A percentile compares a stretch with the other conserved stretches of the same genome.
phyloP scores from a whole-genome alignment of 1,140 invertebrate genomes.

The Caenorhabditis latens region DNA sequence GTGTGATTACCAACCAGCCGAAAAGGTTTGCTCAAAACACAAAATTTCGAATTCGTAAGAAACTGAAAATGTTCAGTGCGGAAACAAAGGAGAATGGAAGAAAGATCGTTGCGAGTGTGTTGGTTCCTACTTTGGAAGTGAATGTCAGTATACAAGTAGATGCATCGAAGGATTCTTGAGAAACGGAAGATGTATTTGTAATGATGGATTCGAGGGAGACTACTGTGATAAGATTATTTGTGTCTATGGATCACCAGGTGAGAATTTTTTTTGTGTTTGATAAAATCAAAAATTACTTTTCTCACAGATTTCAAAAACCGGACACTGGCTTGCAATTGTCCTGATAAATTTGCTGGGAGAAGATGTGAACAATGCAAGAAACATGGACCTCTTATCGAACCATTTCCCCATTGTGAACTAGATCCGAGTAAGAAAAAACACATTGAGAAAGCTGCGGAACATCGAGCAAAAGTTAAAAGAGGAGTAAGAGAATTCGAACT shows the following conservation, averaged over 20 bases:
- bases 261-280: not conserved
- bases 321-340: constrained; percentile 14
- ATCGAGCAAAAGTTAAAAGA: constrained; percentile 28
- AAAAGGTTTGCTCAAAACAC: constrained; percentile 21
- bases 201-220: constrained; percentile 51
- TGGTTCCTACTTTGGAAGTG: constrained; percentile 58
- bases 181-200: constrained; percentile 60
- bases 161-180: constrained; percentile 54
- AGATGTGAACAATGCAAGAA: constrained; percentile 39
- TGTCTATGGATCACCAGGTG: constrained; percentile 53
- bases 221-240: constrained; percentile 63
- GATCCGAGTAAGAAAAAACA: constrained; percentile 43
- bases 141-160: constrained; percentile 60
- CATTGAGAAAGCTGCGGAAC: constrained; percentile 32
- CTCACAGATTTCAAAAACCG: constrained; percentile 33
- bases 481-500: not conserved
- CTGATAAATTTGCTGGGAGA: constrained; percentile 20
- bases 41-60: no score
- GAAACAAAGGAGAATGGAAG: constrained; percentile 63
- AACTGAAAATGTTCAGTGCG: constrained; percentile 33
- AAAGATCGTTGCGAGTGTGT: constrained; percentile 58
- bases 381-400: constrained; percentile 23
- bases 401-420: constrained; percentile 12
- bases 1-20: constrained; percentile 60
- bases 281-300: not conserved